Evolutionary conservation across 2,113 vertebrate species (phyloP).

Genomic region (Saccopteryx leptura): DNA sequence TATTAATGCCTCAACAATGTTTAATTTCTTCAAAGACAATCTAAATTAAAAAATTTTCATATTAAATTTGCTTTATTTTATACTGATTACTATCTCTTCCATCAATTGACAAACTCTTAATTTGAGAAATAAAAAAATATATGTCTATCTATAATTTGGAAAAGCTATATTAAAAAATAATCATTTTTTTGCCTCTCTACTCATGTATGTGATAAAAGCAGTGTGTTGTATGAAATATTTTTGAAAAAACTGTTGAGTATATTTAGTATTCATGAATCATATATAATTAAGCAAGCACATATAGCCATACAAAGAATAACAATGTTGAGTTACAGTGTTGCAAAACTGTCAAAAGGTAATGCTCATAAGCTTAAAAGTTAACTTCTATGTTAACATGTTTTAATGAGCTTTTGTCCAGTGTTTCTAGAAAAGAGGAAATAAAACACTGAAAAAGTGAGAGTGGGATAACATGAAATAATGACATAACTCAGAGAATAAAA

Average conservation of each 20-base stretch:
- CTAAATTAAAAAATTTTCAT: not conserved
- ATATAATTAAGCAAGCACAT: not conserved
- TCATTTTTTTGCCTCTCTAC: not conserved
- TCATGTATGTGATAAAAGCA: not conserved
- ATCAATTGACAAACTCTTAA: not conserved
- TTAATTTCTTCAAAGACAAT: slow-evolving; percentile 27
- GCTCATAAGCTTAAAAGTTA: not conserved
- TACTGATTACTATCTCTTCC: not conserved
- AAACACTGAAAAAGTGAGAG: not conserved
- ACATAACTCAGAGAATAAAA: not conserved
- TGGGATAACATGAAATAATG: not conserved
- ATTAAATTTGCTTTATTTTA: not conserved
- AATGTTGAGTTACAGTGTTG: not conserved
- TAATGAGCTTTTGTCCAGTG: not conserved
- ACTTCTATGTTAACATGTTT: not conserved
- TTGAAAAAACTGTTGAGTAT: not conserved
- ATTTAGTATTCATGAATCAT: not conserved
- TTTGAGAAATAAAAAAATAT: not conserved
- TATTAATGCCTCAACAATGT: not conserved
- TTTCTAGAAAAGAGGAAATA: not conserved
- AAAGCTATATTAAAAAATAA: not conserved
- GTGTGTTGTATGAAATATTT: not conserved
- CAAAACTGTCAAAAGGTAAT: not conserved
- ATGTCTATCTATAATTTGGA: not conserved
- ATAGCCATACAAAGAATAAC: not conserved